These are phyloP conservation scores for Tenthredo distinguenda DNA, from an alignment of 2,888 invertebrate species.

Conservation along the genomic window DNA sequence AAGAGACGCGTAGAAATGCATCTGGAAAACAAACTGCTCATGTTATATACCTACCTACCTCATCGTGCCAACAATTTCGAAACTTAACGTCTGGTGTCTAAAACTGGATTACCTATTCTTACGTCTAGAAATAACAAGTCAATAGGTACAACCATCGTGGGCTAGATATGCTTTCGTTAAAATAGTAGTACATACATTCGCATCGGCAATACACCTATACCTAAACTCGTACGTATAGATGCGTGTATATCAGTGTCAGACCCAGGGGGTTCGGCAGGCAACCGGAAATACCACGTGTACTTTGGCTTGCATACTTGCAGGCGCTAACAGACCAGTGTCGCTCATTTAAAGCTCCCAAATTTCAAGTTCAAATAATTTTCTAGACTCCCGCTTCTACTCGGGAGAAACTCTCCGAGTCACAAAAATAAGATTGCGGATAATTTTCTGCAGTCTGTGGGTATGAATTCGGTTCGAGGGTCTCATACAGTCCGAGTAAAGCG, in stretches of 20 bases:
- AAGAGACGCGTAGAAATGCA: slow-evolving; percentile 4
- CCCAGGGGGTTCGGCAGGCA: background rate
- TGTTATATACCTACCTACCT: background rate
- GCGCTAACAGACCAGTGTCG: slow-evolving; percentile 16
- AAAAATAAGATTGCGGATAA: background rate
- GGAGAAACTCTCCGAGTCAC: background rate
- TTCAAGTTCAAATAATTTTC: background rate
- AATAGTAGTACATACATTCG: background rate
- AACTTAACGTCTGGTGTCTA: slow-evolving; percentile 7
- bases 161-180: background rate
- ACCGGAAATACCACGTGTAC: slow-evolving; percentile 7
- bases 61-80: slow-evolving; percentile 28
- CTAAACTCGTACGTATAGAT: background rate
- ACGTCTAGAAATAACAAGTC: background rate
- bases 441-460: background rate
- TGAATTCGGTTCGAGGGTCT: background rate
- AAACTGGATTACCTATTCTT: slow-evolving; percentile 31
- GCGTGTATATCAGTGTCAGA: background rate
- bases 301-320: slow-evolving; percentile 39
- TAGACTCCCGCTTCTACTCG: background rate
- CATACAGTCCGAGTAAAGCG: background rate
- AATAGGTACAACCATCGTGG: background rate
- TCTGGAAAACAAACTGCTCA: slow-evolving; percentile 19
- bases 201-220: background rate
- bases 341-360: background rate